Base-by-base conservation (phyloP, 1,140 invertebrate genomes). In the Carposina sasakii region DNA sequence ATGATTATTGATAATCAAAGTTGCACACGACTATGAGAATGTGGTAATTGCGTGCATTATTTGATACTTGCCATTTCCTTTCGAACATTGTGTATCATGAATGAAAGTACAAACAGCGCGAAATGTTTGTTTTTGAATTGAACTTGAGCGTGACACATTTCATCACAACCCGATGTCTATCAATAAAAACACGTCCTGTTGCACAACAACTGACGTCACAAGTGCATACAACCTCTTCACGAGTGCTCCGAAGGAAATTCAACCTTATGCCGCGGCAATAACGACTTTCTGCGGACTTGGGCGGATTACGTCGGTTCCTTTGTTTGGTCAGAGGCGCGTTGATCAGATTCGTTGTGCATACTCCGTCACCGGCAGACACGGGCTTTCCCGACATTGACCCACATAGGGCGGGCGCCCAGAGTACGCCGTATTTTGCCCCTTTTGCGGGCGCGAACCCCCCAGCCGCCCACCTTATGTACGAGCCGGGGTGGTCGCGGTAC, bases 331-430 rank as follows among this genome's bases (percentile, higher is more conserved):
- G 63, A 72, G 78, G 79, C 76, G 76, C 85, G 85, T 81, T 81
- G 81, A 84, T 84, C 77, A 74, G 81, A 78, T 81, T 81, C 81
- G 79, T 84, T 81, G 81, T 84, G 81, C 79, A 84, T 81, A 81
- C 74, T 84, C 76, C 76, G 79, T 84, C 77, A 84, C 76, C 77
- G 76, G 79, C 76, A 84, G 79, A 84, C 82, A 84, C 85, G 84
- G 85, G 85, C 81, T 86, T 87, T 83, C 86, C 85, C 85, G 86
- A 85, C 86, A 87, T 87, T 87, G 86, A 87, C 86, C 86, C 82
- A 87, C 81, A 87, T 87, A 86, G 76, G 76, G 63, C 73, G 81
- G 76, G 81, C 78, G 77, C 83, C 79, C 84, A 84, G 76, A 85
- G 72, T 81, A 82, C 85, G 84, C 76, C 79, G 76, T 78, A 82